Evolutionary conservation across 2,797 vertebrate genomes (phyloP).

Genomic region (Limnodromus scolopaceus): DNA sequence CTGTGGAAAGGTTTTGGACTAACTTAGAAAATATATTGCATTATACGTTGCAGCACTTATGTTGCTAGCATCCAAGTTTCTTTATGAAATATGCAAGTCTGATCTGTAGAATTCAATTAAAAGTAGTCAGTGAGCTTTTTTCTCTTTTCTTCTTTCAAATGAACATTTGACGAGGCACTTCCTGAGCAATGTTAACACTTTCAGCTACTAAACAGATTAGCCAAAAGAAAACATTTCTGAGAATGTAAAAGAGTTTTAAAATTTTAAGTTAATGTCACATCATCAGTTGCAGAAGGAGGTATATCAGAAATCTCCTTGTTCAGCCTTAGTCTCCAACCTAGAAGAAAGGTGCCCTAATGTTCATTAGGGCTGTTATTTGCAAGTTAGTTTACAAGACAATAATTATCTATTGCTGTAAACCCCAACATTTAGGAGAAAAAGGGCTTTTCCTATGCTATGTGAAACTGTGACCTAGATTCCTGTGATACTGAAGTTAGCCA

Average conservation of each 20-base stretch:
- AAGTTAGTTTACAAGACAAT: background rate
- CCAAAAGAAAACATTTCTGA: background rate
- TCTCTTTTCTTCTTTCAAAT: background rate
- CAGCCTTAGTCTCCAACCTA: background rate
- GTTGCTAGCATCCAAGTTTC: background rate
- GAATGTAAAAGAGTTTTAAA: background rate
- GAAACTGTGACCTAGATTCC: background rate
- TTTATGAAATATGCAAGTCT: background rate
- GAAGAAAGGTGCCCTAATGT: background rate
- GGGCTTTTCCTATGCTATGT: background rate
- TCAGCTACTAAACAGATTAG: background rate
- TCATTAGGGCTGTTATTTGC: background rate
- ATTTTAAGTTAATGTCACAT: background rate
- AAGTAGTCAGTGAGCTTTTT: background rate
- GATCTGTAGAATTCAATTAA: background rate
- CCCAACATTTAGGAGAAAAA: background rate
- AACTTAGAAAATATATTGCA: background rate
- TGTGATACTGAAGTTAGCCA: rapidly evolving
- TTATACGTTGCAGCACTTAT: background rate
- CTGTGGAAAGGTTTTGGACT: background rate
- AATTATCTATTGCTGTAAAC: background rate
- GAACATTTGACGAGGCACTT: background rate
- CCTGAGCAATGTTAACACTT: background rate
- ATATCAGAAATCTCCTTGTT: background rate
- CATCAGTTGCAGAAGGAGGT: background rate